These are phyloP conservation scores for Nemapogon koenigi DNA, from an alignment of 2,888 invertebrate species.

Conservation along the genomic window DNA sequence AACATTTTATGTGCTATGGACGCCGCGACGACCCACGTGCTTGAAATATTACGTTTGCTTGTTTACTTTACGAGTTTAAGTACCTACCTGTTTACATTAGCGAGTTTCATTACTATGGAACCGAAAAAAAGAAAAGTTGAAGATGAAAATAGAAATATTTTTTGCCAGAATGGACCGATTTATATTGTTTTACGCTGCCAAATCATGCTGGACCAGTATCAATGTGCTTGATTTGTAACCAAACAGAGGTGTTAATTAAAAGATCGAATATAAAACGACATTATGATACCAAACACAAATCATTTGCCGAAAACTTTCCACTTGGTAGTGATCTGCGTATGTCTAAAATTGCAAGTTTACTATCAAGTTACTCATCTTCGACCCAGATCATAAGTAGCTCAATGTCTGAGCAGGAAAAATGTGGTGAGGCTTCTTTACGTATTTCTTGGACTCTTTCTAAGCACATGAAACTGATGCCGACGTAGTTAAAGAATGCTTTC, in stretches of 20 bases:
- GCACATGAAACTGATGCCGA: conserved; percentile 18
- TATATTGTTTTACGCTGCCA: conserved; percentile 10
- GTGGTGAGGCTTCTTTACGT: conserved; percentile 16
- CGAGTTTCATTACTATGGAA: conserved; percentile 12
- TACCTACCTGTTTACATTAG: conserved; percentile 8
- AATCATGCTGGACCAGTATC: conserved; percentile 8
- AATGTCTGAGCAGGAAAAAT: conserved; percentile 18
- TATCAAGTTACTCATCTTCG: conserved; percentile 17
- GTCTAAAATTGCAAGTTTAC: conserved; percentile 11
- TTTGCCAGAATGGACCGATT: conserved; percentile 12
- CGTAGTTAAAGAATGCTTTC: conserved; percentile 18
- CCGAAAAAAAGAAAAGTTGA: conserved; percentile 13
- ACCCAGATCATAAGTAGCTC: conserved; percentile 17
- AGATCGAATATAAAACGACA: conserved; percentile 11
- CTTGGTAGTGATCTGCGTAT: conserved; percentile 12
- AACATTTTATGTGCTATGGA: conserved; percentile 6
- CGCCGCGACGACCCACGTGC: conserved; percentile 8
- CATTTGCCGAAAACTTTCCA: conserved; percentile 10
- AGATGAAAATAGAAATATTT: conserved; percentile 12
- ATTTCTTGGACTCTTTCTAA: conserved; percentile 16
- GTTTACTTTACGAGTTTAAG: conserved; percentile 8
- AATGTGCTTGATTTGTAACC: conserved; percentile 7
- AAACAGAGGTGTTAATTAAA: conserved; percentile 11
- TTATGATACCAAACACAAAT: conserved; percentile 12
- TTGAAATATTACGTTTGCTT: conserved; percentile 9